Base-by-base conservation (phyloP, 2,113 vertebrate genomes). In the Fukomys damarensis region DNA sequence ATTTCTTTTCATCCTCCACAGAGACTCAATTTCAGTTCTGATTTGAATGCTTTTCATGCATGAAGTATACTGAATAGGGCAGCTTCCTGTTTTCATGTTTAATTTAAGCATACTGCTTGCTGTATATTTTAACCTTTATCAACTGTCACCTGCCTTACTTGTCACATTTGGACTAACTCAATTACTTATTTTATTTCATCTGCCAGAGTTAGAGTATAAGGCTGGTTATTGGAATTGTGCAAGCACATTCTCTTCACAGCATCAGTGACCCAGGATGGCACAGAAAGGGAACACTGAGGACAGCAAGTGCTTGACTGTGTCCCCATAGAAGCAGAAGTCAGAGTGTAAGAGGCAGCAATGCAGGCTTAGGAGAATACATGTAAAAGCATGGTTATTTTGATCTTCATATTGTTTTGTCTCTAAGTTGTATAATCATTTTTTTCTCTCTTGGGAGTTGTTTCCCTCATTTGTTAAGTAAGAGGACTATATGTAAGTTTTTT, bases 111-210 rank as follows among this genome's bases (percentile, higher is more conserved):
- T 41, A 41, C 49, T 52, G 90, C 66, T 86, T 79, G 22, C 35
- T 89, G 88, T 84, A 79, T 80, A 41, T 86, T 86, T 77, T 96
- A 96, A 95, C 38, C n/a, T 96, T 82, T 86, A 43, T 88, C 16
- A 79, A 94, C 87, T 63, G 93, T 56, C 1, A 95, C 38, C 72
- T 61, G 46, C 17, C 28, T 94, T 94, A 46, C 74, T 95, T 90
- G 88, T 93, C 46, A 12, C 52, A 82, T 43, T 88, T 84, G 41
- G 54, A 61, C 13, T 72, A 86, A 93, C 72, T 91, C 72, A 80
- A 65, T 88, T 30, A 88, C 91, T 91, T 32, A 46, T 96, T 97
- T 97, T 30, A 49, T 80, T 96, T 97, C 87, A 13, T 93, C 49
- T 95, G 26, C 20, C 94, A 63, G 89, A 85, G 52, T 77, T 85